These are phyloP conservation scores for Triplophysa tibetana DNA, from an alignment of 2,113 vertebrate species.

Conservation along the genomic window DNA sequence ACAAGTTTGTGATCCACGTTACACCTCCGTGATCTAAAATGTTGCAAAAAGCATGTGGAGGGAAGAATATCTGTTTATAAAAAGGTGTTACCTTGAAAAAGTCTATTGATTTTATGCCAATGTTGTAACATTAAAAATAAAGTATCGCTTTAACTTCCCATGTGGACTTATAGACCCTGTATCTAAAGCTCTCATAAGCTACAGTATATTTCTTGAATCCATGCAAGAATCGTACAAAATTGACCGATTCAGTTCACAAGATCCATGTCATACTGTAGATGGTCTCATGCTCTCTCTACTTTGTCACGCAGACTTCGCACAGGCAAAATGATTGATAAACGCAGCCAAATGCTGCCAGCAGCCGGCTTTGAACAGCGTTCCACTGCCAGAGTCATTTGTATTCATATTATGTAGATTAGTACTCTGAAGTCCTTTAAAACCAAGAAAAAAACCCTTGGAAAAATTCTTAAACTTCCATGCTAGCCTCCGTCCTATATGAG, in stretches of 20 bases:
- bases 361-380: conserved; percentile 21
- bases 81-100: too few species aligned
- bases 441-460: conserved; percentile 32
- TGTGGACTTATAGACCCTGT: too few species aligned
- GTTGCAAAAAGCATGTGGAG: too few species aligned
- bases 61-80: too few species aligned
- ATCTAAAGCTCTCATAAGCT: conserved; percentile 6
- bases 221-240: not conserved
- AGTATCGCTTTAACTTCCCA: too few species aligned
- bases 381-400: conserved; percentile 42
- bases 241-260: conserved; percentile 35
- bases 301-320: not conserved
- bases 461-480: conserved; percentile 47
- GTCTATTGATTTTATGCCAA: too few species aligned
- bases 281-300: conserved; percentile 25
- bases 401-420: conserved; percentile 53
- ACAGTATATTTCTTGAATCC: not conserved
- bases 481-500: conserved; percentile 43
- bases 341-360: conserved; percentile 20
- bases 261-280: conserved; percentile 2
- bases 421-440: conserved; percentile 38
- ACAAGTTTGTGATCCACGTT: too few species aligned
- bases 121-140: too few species aligned
- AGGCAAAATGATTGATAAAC: conserved; percentile 37
- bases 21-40: too few species aligned